Evolutionary conservation across 2,113 vertebrate species (phyloP), one percentile per base, ranked within the genome.

Genomic region (Oriolus oriolus): DNA sequence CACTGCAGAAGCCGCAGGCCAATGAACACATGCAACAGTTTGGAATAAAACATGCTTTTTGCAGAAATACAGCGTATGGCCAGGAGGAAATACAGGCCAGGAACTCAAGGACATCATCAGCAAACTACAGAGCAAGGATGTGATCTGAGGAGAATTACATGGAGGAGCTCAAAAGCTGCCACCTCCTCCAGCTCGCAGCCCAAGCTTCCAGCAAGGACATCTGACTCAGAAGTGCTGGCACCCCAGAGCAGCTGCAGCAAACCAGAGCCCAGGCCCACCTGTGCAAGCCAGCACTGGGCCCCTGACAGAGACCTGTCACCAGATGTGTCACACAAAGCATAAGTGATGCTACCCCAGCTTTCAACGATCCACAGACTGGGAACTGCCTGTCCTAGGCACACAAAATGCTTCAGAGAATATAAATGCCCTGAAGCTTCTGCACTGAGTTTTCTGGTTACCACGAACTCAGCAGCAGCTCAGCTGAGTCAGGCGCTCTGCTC

Each of bases 251-350:
- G 30, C 59, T 53, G 22, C 1, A 70, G 60, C 31, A 79, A 70
- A 45, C 8, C 83, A 65, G 49, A 89, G 57, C 28, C 54, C 53
- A 41, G 45, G 74, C 10, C 37, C 45, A 71, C 23, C 17, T 21
- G 33, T 8, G 22, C 20, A 31, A 59, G 52, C 16, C 63, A 88
- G 7, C 0, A 0, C 0, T 20, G 44, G 4, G 33, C 76, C 53
- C 73, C 9, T 37, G 24, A 59, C 47, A 59, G 37, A 30, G 23
- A 85, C 22, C 41, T 33, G 27, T 17, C 57, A 90, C 27, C 49
- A 73, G 30, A 35, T 8, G 8, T 2, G 6, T 45, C 39, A 7
- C 13, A 30, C 8, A 54, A 82, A 66, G 23, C 1, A 0, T 13
- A 74, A 75, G 18, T 21, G 64, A 66, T 50, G 53, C 35, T 71